Conservation (phyloP, 2,797 vertebrate genomes). For the Orientallactaga sibirica region DNA sequence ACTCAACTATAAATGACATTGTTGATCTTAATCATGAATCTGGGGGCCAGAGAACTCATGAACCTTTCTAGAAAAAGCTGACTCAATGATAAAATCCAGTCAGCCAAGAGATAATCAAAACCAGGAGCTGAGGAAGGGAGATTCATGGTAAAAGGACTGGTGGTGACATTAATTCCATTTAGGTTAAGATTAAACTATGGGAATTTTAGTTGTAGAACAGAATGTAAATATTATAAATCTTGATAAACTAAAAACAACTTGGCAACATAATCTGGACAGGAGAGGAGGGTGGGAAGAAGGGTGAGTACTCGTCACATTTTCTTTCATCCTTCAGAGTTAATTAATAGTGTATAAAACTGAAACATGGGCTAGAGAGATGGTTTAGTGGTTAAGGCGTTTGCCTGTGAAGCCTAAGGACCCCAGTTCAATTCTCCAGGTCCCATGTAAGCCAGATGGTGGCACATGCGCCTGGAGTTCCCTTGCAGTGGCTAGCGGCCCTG, state of each 20-base stretch:
- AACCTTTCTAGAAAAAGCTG: conserved; percentile 22
- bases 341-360: conserved; percentile 41
- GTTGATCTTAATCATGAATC: neutral
- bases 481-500: too few species aligned
- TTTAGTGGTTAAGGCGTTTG: too few species aligned
- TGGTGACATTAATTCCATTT: conserved; percentile 44
- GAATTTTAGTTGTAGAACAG: conserved; percentile 57
- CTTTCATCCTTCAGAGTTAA: conserved; percentile 45
- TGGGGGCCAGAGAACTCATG: neutral
- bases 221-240: conserved; percentile 70
- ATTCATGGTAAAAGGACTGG: neutral
- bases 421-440: too few species aligned
- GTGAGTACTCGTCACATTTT: neutral
- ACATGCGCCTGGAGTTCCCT: too few species aligned
- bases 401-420: too few species aligned
- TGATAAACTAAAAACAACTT: conserved; percentile 63
- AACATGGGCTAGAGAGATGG: neutral
- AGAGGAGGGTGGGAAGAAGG: neutral
- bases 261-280: conserved; percentile 18
- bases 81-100: conserved; percentile 40
- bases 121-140: neutral
- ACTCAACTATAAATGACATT: neutral
- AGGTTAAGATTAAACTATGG: conserved; percentile 57
- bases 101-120: conserved; percentile 65
- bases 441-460: too few species aligned